Evolutionary conservation across 2,113 vertebrate genomes (phyloP).

Genomic region (Callaeas wilsoni): DNA sequence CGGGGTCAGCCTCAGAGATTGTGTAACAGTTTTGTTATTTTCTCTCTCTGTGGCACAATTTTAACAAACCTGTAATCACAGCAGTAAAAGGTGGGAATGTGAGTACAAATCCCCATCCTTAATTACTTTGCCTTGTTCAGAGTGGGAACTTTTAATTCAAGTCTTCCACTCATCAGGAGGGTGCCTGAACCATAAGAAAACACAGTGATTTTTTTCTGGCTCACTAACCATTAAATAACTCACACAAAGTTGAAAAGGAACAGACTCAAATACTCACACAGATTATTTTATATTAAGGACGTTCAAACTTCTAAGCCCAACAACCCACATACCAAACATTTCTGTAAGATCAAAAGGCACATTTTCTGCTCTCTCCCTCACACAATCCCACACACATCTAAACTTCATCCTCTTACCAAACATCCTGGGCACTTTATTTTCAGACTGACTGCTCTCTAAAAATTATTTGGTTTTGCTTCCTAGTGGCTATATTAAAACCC

Average conservation of each 20-base stretch:
- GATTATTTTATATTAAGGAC: constrained; percentile 48
- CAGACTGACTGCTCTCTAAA: neutral
- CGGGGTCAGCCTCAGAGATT: neutral
- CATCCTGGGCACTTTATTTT: neutral
- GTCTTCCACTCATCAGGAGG: constrained; percentile 6
- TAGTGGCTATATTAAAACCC: neutral
- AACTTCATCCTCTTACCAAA: neutral
- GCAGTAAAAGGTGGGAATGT: neutral
- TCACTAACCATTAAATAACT: constrained; percentile 8
- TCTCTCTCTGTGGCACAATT: neutral
- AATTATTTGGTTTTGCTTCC: neutral
- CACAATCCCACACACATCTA: constrained; percentile 1
- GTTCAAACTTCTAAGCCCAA: constrained; percentile 8
- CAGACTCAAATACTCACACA: constrained; percentile 15
- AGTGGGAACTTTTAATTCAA: neutral
- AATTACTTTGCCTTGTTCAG: neutral
- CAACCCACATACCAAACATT: constrained; percentile 38
- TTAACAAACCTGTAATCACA: neutral
- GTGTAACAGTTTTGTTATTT: neutral
- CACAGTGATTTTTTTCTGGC: neutral
- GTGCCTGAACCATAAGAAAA: neutral
- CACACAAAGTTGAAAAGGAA: constrained; percentile 7
- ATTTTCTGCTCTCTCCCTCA: constrained; percentile 23
- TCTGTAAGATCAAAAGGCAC: constrained; percentile 38
- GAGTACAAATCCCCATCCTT: constrained; percentile 8